These are phyloP conservation scores for Miltochrista miniata DNA, from an alignment of 2,888 invertebrate species.

Conservation along the genomic window DNA sequence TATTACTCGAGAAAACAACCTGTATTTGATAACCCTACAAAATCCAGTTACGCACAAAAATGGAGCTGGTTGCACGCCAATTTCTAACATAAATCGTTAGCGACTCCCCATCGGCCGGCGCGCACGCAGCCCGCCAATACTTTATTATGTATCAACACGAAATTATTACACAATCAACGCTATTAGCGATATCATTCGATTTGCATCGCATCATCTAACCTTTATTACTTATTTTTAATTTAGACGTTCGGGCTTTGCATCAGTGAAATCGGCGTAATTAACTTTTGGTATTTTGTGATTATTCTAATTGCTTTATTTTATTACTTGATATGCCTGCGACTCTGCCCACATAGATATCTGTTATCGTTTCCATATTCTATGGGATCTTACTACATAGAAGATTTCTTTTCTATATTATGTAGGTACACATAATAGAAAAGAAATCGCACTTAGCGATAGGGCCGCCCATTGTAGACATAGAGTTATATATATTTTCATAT, in stretches of 20 bases:
- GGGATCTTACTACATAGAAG: too few species aligned
- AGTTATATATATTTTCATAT: too few species aligned
- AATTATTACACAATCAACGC: constrained; percentile 53
- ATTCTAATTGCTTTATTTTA: background rate
- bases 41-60: constrained; percentile 60
- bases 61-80: constrained; percentile 55
- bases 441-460: too few species aligned
- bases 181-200: constrained; percentile 46
- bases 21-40: constrained; percentile 43
- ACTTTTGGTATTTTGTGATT: background rate
- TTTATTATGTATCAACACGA: constrained; percentile 64
- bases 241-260: constrained; percentile 11
- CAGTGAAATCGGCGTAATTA: constrained; percentile 6
- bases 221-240: constrained; percentile 19
- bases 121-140: constrained; percentile 52
- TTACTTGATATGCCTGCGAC: too few species aligned
- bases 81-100: constrained; percentile 59
- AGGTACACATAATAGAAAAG: too few species aligned
- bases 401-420: too few species aligned
- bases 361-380: too few species aligned
- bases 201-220: constrained; percentile 36
- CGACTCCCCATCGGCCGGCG: constrained; percentile 54
- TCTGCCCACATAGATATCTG: too few species aligned
- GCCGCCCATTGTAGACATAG: too few species aligned
- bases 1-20: too few species aligned